Percentiles rank a stretch among this genome's conserved stretches.
These are phyloP conservation scores for Chymomyza procnemis DNA, from an alignment of 2,888 invertebrate species.

Conservation along the genomic window DNA sequence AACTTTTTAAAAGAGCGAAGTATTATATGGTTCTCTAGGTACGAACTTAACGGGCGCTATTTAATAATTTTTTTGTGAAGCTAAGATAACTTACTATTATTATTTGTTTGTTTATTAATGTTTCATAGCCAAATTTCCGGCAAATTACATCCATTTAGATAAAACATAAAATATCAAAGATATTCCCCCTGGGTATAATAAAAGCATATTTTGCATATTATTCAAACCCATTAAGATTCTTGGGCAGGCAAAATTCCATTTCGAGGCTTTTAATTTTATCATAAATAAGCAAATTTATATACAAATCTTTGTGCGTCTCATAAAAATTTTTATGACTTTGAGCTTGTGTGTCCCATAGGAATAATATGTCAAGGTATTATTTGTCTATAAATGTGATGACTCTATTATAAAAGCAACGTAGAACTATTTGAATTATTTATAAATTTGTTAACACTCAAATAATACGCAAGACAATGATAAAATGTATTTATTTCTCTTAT, in stretches of 20 bases:
- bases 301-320: not conserved
- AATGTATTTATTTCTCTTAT: not conserved
- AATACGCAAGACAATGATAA: not conserved
- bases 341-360: not conserved
- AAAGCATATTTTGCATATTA: no score
- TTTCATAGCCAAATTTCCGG: no score
- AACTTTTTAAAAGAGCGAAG: no score
- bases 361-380: not conserved
- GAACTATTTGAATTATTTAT: not conserved
- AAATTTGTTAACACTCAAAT: not conserved
- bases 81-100: no score
- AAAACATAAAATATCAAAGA: no score
- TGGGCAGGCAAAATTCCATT: not conserved
- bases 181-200: no score
- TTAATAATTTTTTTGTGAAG: no score
- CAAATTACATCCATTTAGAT: no score
- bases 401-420: not conserved
- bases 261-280: not conserved
- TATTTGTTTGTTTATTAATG: no score
- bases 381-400: not conserved
- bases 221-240: not conserved
- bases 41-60: no score
- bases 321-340: not conserved
- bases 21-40: no score
- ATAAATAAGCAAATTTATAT: not conserved